Evolutionary conservation across 2,113 vertebrate genomes (phyloP).

Genomic region (Dolichotis patagonum): DNA sequence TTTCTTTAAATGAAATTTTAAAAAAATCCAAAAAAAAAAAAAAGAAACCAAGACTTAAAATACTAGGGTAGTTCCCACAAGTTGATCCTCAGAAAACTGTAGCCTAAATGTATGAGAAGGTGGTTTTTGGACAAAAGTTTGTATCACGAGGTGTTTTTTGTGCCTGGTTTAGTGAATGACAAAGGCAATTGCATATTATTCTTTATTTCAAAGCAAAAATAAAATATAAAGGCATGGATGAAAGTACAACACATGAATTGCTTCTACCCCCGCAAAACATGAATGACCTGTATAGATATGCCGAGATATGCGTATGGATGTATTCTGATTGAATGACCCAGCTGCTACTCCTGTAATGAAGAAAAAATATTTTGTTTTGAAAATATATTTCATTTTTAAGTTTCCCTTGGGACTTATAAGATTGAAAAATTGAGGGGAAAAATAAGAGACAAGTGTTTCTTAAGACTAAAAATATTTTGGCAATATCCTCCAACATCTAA

Average conservation of each 20-base stretch:
- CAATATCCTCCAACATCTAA: conserved; percentile 36
- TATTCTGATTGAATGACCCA: conserved; percentile 28
- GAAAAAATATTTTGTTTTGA: conserved; percentile 59
- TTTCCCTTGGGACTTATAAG: conserved; percentile 51
- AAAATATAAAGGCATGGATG: neutral
- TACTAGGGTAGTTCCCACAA: neutral
- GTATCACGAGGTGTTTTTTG: neutral
- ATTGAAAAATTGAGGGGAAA: neutral
- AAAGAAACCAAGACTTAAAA: too few species aligned
- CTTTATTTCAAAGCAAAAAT: conserved; percentile 5
- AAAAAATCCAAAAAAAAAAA: too few species aligned
- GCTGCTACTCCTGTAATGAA: conserved; percentile 3
- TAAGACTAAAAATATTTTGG: conserved; percentile 52
- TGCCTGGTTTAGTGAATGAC: neutral
- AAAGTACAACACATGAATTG: neutral
- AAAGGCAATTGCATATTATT: neutral
- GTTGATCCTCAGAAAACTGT: neutral
- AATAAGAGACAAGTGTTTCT: conserved; percentile 26
- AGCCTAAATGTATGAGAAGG: neutral
- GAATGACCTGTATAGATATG: neutral
- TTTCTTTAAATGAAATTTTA: too few species aligned
- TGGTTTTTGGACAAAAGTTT: neutral
- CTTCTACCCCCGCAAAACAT: neutral
- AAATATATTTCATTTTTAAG: conserved; percentile 65
- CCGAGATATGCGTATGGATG: neutral